Evolutionary conservation across 2,113 vertebrate species (phyloP).

Genomic region (Anoura caudifer): DNA sequence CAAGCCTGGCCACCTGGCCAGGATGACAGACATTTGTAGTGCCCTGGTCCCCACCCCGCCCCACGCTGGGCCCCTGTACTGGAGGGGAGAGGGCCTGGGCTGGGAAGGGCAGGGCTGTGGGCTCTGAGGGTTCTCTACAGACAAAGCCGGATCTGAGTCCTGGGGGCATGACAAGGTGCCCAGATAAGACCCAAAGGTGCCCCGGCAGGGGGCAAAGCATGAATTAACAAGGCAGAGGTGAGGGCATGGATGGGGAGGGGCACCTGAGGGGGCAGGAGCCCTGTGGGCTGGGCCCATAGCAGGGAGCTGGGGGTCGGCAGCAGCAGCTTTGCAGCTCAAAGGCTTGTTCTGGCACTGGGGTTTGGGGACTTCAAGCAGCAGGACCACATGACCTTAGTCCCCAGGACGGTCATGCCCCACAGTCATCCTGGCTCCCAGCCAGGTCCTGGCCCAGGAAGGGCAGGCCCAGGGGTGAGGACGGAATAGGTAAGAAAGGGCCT

Average conservation of each 20-base stretch:
- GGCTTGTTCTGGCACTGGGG: accelerated
- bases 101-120: neutral
- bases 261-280: too few species aligned
- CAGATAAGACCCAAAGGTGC: too few species aligned
- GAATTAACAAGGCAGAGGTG: accelerated
- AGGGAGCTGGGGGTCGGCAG: neutral
- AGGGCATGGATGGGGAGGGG: accelerated
- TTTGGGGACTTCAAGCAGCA: accelerated
- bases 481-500: too few species aligned
- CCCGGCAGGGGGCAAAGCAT: neutral
- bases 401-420: accelerated
- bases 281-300: neutral
- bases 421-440: neutral
- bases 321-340: too few species aligned
- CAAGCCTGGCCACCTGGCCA: neutral
- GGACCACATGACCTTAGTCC: accelerated
- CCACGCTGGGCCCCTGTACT: accelerated
- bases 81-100: neutral
- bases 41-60: neutral
- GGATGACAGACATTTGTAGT: accelerated
- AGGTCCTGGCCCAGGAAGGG: too few species aligned
- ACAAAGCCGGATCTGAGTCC: neutral
- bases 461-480: too few species aligned
- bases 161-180: accelerated
- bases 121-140: neutral